These are phyloP conservation scores for Embidobia sp. DNA, from an alignment of 2,888 invertebrate genomes.

Conservation along the genomic window DNA sequence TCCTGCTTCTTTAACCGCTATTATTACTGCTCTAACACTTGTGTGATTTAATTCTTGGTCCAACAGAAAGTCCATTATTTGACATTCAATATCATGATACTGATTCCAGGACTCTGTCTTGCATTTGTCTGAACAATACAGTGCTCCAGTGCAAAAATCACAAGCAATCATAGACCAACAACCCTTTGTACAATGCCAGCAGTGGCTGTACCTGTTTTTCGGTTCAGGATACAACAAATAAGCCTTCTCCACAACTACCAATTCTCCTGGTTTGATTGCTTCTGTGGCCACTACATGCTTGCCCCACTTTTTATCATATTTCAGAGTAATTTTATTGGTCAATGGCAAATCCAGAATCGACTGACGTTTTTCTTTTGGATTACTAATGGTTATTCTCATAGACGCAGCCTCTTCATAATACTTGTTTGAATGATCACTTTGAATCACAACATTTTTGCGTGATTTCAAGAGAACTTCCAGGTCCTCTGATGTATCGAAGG, in stretches of 20 bases:
- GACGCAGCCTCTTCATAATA: slow-evolving; percentile 1
- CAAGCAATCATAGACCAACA: slow-evolving; percentile 2
- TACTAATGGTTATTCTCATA: background rate
- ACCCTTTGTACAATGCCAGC: background rate
- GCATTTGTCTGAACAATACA: slow-evolving; percentile 21
- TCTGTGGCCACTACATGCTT: background rate
- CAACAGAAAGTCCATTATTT: background rate
- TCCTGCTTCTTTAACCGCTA: background rate
- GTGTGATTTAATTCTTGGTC: background rate
- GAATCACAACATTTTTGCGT: background rate
- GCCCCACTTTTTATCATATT: background rate
- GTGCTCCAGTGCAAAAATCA: background rate
- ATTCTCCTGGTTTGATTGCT: background rate
- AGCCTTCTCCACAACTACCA: slow-evolving; percentile 5
- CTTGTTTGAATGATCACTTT: background rate
- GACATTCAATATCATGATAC: slow-evolving; percentile 20
- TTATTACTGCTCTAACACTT: background rate
- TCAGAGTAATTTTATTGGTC: background rate
- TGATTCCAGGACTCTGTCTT: slow-evolving; percentile 2
- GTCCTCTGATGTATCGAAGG: background rate
- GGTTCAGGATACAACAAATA: background rate
- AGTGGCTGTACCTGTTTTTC: background rate
- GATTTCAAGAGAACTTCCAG: background rate
- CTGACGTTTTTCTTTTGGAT: background rate
- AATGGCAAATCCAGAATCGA: slow-evolving; percentile 11